Percentiles rank a stretch among this genome's conserved stretches.
Evolutionary conservation across 1,140 invertebrate genomes (phyloP).

Genomic region (Eufriesea mexicana): DNA sequence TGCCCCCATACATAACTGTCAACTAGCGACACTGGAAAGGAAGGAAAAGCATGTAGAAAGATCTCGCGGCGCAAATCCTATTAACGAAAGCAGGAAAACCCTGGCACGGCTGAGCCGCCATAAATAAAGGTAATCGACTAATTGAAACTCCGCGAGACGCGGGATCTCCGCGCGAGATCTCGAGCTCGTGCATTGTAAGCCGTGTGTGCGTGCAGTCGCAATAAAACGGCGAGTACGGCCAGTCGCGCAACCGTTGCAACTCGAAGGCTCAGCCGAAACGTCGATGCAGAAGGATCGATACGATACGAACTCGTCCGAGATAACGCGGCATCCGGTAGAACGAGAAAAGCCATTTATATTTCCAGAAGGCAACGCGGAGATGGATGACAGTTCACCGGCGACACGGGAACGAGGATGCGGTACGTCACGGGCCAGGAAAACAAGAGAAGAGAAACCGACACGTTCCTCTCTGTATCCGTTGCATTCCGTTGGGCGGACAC

Average conservation of each 20-base stretch:
- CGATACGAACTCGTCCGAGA: constrained; percentile 12
- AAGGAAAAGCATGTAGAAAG: neutral
- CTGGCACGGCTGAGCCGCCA: neutral
- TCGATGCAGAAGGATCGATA: constrained; percentile 10
- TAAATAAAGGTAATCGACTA: constrained; percentile 20
- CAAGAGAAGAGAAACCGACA: neutral
- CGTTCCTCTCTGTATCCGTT: neutral
- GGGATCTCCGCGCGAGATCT: neutral
- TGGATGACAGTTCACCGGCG: constrained; percentile 31
- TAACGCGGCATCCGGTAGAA: constrained; percentile 3
- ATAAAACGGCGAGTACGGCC: no score
- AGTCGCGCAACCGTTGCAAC: neutral
- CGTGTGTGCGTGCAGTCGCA: no score
- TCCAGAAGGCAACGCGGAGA: constrained; percentile 28
- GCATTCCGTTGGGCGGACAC: constrained; percentile 39
- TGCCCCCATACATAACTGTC: neutral
- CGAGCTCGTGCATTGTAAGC: neutral
- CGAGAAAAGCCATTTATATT: constrained; percentile 40
- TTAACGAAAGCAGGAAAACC: neutral
- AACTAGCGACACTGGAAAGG: neutral
- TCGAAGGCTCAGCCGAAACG: neutral
- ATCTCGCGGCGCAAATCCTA: neutral
- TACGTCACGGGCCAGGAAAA: constrained; percentile 2
- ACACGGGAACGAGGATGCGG: constrained; percentile 9
- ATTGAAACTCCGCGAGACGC: neutral